Evolutionary conservation across 2,113 vertebrate genomes (phyloP), one percentile per base, ranked within the genome.

Genomic region (Chiloscyllium plagiosum): DNA sequence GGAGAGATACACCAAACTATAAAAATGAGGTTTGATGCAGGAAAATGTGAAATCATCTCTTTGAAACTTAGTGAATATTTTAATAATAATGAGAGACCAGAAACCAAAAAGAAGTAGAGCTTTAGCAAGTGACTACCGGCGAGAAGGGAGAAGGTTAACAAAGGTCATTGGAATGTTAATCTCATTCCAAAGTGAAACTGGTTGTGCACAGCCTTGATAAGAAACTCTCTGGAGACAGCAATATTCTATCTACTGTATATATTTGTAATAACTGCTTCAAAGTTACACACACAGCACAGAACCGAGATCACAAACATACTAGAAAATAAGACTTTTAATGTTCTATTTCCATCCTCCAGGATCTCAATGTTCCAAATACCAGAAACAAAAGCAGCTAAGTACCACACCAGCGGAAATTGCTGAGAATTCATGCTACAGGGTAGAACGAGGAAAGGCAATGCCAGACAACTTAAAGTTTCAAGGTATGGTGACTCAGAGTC

Each of bases 341-440:
- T 92, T 92, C 26, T 69, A 50, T 96, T 85, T 42, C 47, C 96
- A 37, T 87, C 12, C 70, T 56, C 26, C 83, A 97, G 98, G 97
- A 24, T 96, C 97, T 61, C 96, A 98, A 52, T 97, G 98, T 65
- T 98, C 97, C 96, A 98, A 97, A 13, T 98, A 97, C 96, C 97
- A 97, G 96, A 97, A 96, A 6, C 96, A 97, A 76, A 98, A 96
- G 90, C 97, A 98, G 97, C 97, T 97, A 96, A 97, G 97, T 6
- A 98, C 97, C 29, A 97, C 96, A 66, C 97, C 86, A 42, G 96
- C 96, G 69, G 97, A 97, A 50, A 97, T 97, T 96, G 90, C 96
- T 78, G 97, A 97, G 68, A 93, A 97, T 96, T 95, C 80, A 94
- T 29, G 50, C 95, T n/a, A 72, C 96, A 96, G 95, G 76, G 93